Conservation (phyloP, 2,888 invertebrate genomes). For the Saturnia japonica region DNA sequence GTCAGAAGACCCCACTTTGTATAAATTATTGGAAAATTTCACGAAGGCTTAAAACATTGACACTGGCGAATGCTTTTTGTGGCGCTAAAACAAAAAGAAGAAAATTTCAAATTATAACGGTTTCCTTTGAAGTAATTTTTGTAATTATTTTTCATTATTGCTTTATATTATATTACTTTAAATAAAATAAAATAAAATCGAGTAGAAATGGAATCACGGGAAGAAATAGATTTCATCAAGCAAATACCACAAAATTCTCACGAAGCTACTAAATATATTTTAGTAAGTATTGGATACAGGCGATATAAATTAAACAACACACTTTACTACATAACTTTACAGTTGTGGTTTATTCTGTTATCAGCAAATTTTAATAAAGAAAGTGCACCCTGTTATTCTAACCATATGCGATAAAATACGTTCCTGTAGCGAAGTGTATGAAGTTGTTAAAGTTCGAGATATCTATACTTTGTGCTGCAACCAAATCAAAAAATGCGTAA, state of each 20-base stretch:
- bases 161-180: not conserved
- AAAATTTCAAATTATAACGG: not conserved
- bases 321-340: no score
- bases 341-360: not conserved
- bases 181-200: not conserved
- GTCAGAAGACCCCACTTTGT: no score
- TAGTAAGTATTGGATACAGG: constrained; percentile 43
- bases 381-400: constrained; percentile 54
- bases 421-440: constrained; percentile 32
- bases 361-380: constrained; percentile 50
- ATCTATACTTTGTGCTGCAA: constrained; percentile 64
- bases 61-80: no score
- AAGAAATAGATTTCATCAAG: constrained; percentile 29
- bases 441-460: constrained; percentile 48
- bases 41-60: no score
- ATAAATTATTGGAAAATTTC: no score
- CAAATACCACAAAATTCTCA: constrained; percentile 43
- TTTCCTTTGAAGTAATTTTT: not conserved
- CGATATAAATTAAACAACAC: not conserved
- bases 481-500: constrained; percentile 68
- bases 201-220: constrained; percentile 8
- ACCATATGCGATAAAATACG: constrained; percentile 50
- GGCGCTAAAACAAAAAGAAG: no score
- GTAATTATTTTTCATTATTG: not conserved
- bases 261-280: constrained; percentile 52